These are phyloP conservation scores for Philonicus albiceps DNA, from an alignment of 2,888 invertebrate species.

Conservation along the genomic window DNA sequence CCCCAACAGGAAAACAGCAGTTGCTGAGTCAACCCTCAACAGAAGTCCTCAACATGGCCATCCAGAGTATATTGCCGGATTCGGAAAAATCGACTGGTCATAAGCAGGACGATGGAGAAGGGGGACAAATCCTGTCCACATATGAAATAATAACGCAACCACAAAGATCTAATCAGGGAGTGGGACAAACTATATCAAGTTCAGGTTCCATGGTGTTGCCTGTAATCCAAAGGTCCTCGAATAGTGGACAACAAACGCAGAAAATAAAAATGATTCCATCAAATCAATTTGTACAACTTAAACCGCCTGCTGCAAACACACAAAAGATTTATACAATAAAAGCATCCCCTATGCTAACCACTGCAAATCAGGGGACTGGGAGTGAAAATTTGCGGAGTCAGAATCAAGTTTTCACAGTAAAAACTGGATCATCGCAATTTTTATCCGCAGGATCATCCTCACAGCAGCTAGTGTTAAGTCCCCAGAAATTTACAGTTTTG, in stretches of 20 bases:
- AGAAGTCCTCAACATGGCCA: constrained; percentile 61
- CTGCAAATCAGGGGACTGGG: constrained; percentile 26
- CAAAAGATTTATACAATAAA: constrained; percentile 61
- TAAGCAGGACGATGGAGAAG: constrained; percentile 50
- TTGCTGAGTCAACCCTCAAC: constrained; percentile 49
- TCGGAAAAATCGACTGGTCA: constrained; percentile 45
- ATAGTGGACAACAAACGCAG: constrained; percentile 52
- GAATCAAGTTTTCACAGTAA: constrained; percentile 46
- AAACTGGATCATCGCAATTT: constrained; percentile 55
- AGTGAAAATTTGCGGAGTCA: constrained; percentile 40
- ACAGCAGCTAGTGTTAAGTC: constrained; percentile 41
- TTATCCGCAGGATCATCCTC: constrained; percentile 51
- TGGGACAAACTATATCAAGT: not conserved
- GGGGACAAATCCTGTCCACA: constrained; percentile 51
- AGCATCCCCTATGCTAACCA: constrained; percentile 50
- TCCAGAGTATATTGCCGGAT: constrained; percentile 61
- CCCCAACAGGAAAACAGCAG: constrained; percentile 39
- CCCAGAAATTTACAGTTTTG: constrained; percentile 59
- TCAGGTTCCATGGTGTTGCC: constrained; percentile 15
- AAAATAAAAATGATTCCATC: constrained; percentile 63
- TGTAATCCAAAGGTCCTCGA: constrained; percentile 43
- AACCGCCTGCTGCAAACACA: constrained; percentile 55
- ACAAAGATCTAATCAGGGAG: constrained; percentile 47
- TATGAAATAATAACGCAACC: constrained; percentile 53
- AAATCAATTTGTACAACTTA: constrained; percentile 61